Evolutionary conservation across 2,113 vertebrate species (phyloP).

Genomic region (Pholis gunnellus): DNA sequence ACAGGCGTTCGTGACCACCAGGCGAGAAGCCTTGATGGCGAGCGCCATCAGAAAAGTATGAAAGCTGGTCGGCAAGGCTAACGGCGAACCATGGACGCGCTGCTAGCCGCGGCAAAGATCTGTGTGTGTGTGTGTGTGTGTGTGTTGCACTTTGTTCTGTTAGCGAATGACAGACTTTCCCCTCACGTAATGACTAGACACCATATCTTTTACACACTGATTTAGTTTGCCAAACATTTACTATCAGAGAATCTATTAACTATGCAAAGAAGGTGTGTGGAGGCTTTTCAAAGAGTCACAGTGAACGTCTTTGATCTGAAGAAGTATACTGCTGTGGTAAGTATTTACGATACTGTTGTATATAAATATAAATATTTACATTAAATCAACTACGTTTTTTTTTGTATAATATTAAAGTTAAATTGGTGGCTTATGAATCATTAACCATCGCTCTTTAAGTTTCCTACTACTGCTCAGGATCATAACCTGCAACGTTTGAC

Average conservation of each 20-base stretch:
- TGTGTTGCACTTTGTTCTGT: conserved; percentile 66
- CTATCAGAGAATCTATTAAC: conserved; percentile 67
- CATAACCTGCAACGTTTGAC: conserved; percentile 57
- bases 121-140: conserved; percentile 53
- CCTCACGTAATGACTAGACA: conserved; percentile 50
- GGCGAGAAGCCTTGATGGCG: conserved; percentile 85
- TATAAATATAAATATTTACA: conserved; percentile 55
- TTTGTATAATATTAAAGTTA: conserved; percentile 34
- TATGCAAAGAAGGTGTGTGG: conserved; percentile 76
- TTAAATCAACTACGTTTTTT: conserved; percentile 58
- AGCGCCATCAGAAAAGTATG: conserved; percentile 81
- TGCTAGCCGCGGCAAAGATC: conserved; percentile 26
- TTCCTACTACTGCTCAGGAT: conserved; percentile 73
- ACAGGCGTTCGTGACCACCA: conserved; percentile 93
- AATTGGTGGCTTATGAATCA: conserved; percentile 59
- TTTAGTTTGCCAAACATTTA: conserved; percentile 60
- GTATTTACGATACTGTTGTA: conserved; percentile 67
- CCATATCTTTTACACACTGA: conserved; percentile 55
- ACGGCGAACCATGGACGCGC: not conserved
- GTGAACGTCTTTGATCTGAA: conserved; percentile 60
- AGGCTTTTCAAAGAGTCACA: conserved; percentile 56
- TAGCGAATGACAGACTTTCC: conserved; percentile 46
- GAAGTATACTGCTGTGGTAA: conserved; percentile 59
- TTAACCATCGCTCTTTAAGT: conserved; percentile 34
- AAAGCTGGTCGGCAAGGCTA: conserved; percentile 28